A percentile compares a stretch with the other conserved stretches of the same genome.
Conservation (phyloP, 2,888 invertebrate species). For the Sarcophaga subvicina region DNA sequence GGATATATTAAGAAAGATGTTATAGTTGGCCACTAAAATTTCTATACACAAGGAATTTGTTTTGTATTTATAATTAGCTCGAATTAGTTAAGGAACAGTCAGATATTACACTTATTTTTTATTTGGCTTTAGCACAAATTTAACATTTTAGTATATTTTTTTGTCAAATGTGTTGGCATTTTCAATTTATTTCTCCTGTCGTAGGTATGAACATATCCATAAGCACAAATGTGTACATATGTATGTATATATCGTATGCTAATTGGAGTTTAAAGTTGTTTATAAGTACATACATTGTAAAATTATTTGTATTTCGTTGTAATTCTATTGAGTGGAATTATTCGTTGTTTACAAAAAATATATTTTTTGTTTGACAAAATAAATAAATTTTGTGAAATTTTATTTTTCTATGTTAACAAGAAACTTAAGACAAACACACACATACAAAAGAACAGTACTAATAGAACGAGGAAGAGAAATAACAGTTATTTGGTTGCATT, state of each 20-base stretch:
- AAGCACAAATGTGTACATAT: background rate
- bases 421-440: constrained; percentile 58
- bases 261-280: background rate
- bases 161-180: constrained; percentile 33
- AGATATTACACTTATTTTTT: no score
- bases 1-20: background rate
- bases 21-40: no score
- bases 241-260: background rate
- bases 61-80: no score
- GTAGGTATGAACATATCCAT: constrained; percentile 21
- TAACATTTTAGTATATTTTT: background rate
- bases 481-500: constrained; percentile 59
- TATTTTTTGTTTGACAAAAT: constrained; percentile 31
- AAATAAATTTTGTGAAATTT: constrained; percentile 21
- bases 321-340: constrained; percentile 19
- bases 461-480: constrained; percentile 56
- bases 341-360: constrained; percentile 60
- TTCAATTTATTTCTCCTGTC: constrained; percentile 15
- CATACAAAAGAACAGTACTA: constrained; percentile 51
- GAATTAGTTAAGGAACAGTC: no score
- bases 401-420: constrained; percentile 41
- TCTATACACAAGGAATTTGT: no score
- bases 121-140: background rate
- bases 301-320: constrained; percentile 49
- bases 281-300: constrained; percentile 24